A percentile compares a stretch with the other conserved stretches of the same genome.
These are phyloP conservation scores for Epinotia bilunana DNA, from an alignment of 2,888 invertebrate species.

Conservation along the genomic window DNA sequence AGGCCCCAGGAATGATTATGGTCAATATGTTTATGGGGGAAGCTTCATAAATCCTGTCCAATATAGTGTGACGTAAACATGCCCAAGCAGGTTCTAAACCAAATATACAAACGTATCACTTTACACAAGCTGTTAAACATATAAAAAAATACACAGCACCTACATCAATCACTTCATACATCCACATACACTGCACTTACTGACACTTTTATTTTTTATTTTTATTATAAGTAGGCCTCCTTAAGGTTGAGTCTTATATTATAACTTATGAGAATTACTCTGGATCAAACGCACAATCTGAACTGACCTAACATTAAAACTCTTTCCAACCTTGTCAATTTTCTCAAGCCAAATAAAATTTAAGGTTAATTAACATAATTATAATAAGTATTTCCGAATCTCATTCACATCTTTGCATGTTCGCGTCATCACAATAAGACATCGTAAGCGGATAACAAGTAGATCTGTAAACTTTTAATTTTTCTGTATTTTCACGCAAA, in stretches of 20 bases:
- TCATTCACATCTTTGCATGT: conserved; percentile 61
- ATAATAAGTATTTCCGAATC: conserved; percentile 22
- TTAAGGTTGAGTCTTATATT: not conserved
- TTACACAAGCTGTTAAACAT: not conserved
- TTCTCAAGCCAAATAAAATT: conserved; percentile 25
- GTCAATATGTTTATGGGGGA: not conserved
- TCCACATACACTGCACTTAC: not conserved
- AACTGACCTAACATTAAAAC: not conserved
- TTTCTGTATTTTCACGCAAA: conserved; percentile 71
- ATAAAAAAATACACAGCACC: not conserved
- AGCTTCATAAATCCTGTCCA: not conserved
- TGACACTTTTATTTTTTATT: not conserved
- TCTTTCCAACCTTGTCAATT: conserved; percentile 18
- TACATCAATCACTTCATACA: not conserved
- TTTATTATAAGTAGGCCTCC: too few species aligned
- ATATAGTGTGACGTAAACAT: not conserved
- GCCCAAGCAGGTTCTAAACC: not conserved
- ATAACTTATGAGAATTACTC: not conserved
- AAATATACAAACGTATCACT: not conserved
- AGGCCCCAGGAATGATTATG: not conserved
- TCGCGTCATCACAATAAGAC: conserved; percentile 75
- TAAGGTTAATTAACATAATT: conserved; percentile 12
- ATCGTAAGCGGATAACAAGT: conserved; percentile 79
- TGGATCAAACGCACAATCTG: not conserved
- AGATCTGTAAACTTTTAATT: conserved; percentile 64